Conservation (phyloP, 2,888 invertebrate species). For the Caenorhabditis sp. region DNA sequence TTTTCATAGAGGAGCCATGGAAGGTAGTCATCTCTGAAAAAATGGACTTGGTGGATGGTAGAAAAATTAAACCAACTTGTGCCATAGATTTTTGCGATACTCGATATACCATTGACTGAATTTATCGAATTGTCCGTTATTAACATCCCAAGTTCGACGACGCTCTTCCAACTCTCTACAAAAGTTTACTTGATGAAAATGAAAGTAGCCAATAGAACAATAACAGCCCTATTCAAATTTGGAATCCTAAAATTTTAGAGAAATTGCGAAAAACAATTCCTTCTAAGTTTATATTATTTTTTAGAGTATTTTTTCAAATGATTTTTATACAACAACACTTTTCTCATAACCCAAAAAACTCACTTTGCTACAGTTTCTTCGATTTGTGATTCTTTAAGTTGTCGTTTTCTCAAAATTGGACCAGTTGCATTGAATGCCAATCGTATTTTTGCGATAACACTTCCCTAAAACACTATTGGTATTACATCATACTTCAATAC, state of each 20-base stretch:
- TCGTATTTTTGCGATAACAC: conserved; percentile 69
- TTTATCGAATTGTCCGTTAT: conserved; percentile 68
- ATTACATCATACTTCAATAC: neutral
- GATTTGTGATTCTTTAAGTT: conserved; percentile 67
- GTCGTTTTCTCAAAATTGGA: conserved; percentile 56
- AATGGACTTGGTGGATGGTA: neutral
- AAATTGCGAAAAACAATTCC: too few relatives aligned
- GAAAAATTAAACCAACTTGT: conserved; percentile 47
- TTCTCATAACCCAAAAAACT: neutral
- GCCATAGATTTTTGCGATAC: conserved; percentile 70
- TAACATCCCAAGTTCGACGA: conserved; percentile 68
- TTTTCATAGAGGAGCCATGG: conserved; percentile 71
- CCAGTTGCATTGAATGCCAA: conserved; percentile 70
- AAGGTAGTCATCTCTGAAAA: conserved; percentile 69
- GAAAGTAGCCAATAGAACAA: too few relatives aligned
- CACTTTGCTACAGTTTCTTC: conserved; percentile 55
- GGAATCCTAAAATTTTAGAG: too few relatives aligned
- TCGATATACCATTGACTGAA: conserved; percentile 70
- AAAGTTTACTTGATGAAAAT: too few relatives aligned
- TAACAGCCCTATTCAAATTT: too few relatives aligned
- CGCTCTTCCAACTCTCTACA: conserved; percentile 55
- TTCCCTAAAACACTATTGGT: conserved; percentile 57
- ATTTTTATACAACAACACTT: too few relatives aligned
- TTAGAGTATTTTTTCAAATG: too few relatives aligned
- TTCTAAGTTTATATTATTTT: too few relatives aligned